Evolutionary conservation across 2,113 vertebrate species (phyloP), one percentile per base, ranked within the genome.

Genomic region (Holacanthus passer): DNA sequence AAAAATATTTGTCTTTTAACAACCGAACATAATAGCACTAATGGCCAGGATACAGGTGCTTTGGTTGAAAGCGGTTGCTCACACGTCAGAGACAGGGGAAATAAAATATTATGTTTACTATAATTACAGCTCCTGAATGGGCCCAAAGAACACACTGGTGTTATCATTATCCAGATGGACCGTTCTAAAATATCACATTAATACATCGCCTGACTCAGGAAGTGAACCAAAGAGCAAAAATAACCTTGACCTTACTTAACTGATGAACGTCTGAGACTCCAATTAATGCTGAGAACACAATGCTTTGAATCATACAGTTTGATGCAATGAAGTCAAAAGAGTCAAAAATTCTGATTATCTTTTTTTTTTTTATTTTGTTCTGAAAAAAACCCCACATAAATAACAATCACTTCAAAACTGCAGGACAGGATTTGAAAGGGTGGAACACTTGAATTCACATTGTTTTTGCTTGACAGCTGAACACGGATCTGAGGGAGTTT

Each of bases 401-500:
- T 85, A 86, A 83, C 73, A 81, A 89, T 90, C 91, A 93, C 90
- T 90, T 93, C 91, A 93, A 88, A 91, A 89, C 81, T 83, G 72
- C 74, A 89, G 70, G 79, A 70, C 76, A 88, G 66, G 79, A 85
- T 89, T 90, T 89, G 88, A 92, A 91, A 79, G 81, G 73, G 62
- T 86, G 58, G 82, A 91, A 89, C 81, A 87, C 81, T 94, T 92
- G 19, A 93, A 94, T 95, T 95, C 94, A 95, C 94, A 94, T 95
- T 94, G 87, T 85, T 55, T 37, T 82, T 75, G 84, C 73, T 71
- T 76, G 81, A 87, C 82, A 91, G 90, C 82, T 93, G 86, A 86
- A 88, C 86, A 84, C 48, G 17, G 71, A 88, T 74, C 71, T 81
- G 47, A 87, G 70, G 79, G 81, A 73, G 67, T 74, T 82, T 88